Base-by-base conservation (phyloP, 2,113 vertebrate species). In the Leuciscus idus region DNA sequence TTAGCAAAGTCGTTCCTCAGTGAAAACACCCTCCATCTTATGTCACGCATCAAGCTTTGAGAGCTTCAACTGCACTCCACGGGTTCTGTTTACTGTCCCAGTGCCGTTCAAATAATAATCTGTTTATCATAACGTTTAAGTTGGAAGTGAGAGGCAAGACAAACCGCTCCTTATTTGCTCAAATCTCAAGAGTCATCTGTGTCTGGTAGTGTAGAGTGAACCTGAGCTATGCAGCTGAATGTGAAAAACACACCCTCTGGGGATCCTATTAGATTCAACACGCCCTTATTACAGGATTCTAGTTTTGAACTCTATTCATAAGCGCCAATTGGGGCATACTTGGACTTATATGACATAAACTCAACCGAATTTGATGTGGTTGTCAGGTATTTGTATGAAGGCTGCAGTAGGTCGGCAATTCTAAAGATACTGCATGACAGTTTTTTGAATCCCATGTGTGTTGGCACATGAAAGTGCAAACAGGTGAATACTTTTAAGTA, bases 181-280 rank as follows among this genome's bases (percentile, higher is more conserved):
- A 70, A 66, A 72, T 62, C 36, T 76, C 13, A 72, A 21, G 61
- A 64, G n/a, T 30, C 39, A 30, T 72, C 64, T 85, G 82, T 88
- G 23, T 10, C 28, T 59, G 61, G 50, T 83, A 72, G 78, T 4
- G 2, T 26, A 17, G 0, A 13, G 89, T 83, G 91, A 81, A 88
- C 52, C 86, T 89, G 87, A 30, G 80, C 83, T 91, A 73, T 91
- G 91, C 91, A 90, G 28, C 89, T 84, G 62, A 86, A 80, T 86
- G 85, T 91, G 85, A 87, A 88, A 87, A 86, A 73, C 72, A 66
- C 83, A 43, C 87, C 93, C 89, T 36, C 28, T 72, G 89, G 93
- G 88, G 48, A 88, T 28, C 80, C 46, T 89, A 85, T 70, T 82
- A 57, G 64, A 3, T 66, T 80, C 17, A 30, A 26, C 21, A 89